Evolutionary conservation across 1,140 invertebrate species (phyloP), one percentile per base, ranked within the genome.

Genomic region (Drosophila tristis): DNA sequence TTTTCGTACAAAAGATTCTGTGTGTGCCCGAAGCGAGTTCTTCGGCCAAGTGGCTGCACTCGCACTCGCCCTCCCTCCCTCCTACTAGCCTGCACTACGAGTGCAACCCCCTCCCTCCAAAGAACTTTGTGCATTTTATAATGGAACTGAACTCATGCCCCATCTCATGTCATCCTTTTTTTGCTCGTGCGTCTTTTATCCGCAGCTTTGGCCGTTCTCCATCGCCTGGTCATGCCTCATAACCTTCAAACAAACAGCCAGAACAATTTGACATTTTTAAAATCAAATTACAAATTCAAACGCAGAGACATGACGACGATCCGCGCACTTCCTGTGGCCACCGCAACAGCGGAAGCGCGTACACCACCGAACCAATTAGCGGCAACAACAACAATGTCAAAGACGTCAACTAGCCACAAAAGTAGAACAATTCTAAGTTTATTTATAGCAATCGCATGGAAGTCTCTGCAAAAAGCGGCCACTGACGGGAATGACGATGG

Each of bases 251-350:
- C 80, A 51, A 77, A 85, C 80, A 74, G 71, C 77, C 76, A 89
- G 59, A 89, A 82, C 73, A 80, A 90, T 80, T 85, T 91, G 66
- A 91, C 80, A 78, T 91, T 91, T 90, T 74, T 90, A 62, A 91
- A 91, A 91, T 91, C 90, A 63, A 91, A 91, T 82, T 91, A 91
- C 75, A 91, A 91, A 86, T 91, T 91, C 76, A 91, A 91, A 58
- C 90, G 90, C 61, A 91, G 90, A 91, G 56, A 65, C 20, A 72
- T 56, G 70, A 54, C 26, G 56, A 62, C 65, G 78, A 77, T 89
- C 65, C 55, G 63, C 71, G 74, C 78, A 86, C 73, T 84, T 87
- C 84, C 78, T 78, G 63, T 65, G 51, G 66, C 56, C 20, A 44
- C 43, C 58, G 15, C 54, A 55, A 49, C 59, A 68, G 53, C 74